Conservation (phyloP, 64 coral and sea anemone genomes). For the Cladopsammia gracilis region DNA sequence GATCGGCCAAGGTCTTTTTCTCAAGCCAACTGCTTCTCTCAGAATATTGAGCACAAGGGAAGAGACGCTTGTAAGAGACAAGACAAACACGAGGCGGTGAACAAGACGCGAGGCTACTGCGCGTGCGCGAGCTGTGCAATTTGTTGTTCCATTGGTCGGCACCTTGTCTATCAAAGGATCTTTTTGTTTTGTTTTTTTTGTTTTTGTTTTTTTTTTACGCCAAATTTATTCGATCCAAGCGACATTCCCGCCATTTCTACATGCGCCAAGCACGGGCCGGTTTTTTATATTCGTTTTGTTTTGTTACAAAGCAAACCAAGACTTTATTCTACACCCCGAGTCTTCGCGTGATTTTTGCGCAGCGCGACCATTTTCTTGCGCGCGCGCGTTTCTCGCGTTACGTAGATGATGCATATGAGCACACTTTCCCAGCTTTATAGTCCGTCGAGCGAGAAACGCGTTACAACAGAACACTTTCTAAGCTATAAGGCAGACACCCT, state of each 20-base stretch:
- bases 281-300: not conserved
- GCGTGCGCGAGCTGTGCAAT: not conserved
- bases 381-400: too few relatives aligned
- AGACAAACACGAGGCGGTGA: slow-evolving; percentile 82
- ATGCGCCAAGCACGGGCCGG: not conserved
- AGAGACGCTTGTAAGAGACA: slow-evolving; percentile 79
- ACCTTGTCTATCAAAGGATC: slow-evolving; percentile 40
- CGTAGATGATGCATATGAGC: too few relatives aligned
- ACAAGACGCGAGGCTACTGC: slow-evolving; percentile 2
- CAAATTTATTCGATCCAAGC: not conserved
- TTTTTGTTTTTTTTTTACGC: not conserved
- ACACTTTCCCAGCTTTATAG: too few relatives aligned
- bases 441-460: too few relatives aligned
- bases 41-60: slow-evolving; percentile 58
- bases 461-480: too few relatives aligned
- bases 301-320: not conserved
- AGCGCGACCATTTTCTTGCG: too few relatives aligned
- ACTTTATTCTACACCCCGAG: not conserved
- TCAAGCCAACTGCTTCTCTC: slow-evolving; percentile 13
- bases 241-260: slow-evolving; percentile 19
- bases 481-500: too few relatives aligned
- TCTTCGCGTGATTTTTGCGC: not conserved
- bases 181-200: not conserved
- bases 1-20: slow-evolving; percentile 45
- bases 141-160: not conserved